Evolutionary conservation across 2,888 invertebrate species (phyloP).

Genomic region (Dynastes hyllus): DNA sequence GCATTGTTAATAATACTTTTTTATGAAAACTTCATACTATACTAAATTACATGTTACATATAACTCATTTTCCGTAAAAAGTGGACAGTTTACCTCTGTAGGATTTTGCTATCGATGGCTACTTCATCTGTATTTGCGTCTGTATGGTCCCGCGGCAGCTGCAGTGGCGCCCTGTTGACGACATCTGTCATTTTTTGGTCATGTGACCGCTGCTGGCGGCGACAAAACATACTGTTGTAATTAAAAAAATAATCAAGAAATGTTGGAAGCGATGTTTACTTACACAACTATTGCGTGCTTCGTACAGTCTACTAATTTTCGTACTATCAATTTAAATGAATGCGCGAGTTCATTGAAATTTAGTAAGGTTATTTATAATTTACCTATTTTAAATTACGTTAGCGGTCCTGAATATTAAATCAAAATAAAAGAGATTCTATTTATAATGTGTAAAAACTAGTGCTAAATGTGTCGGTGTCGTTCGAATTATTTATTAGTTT

Average conservation of each 20-base stretch:
- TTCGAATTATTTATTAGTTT: neutral
- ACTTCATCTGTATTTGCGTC: too few species aligned
- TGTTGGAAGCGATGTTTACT: slow-evolving; percentile 34
- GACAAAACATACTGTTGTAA: slow-evolving; percentile 46
- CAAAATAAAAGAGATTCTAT: neutral
- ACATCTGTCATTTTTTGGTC: slow-evolving; percentile 50
- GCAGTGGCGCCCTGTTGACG: slow-evolving; percentile 47
- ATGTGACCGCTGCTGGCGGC: slow-evolving; percentile 51
- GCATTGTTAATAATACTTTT: too few species aligned
- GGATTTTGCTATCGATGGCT: too few species aligned
- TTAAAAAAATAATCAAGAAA: slow-evolving; percentile 47
- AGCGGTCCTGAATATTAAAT: neutral
- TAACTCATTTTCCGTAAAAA: too few species aligned
- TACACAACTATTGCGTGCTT: slow-evolving; percentile 35
- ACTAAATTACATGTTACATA: too few species aligned
- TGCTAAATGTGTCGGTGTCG: slow-evolving; percentile 6
- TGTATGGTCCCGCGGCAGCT: neutral
- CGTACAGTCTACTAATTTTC: slow-evolving; percentile 25
- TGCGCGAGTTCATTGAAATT: slow-evolving; percentile 5
- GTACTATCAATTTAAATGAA: slow-evolving; percentile 33
- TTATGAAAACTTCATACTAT: too few species aligned
- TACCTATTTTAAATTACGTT: slow-evolving; percentile 12
- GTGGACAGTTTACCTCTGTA: too few species aligned
- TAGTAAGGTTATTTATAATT: slow-evolving; percentile 1
- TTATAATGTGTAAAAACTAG: slow-evolving; percentile 17